Evolutionary conservation across 2,797 vertebrate species (phyloP), one percentile per base, ranked within the genome.

Genomic region (Phrynocephalus forsythii): DNA sequence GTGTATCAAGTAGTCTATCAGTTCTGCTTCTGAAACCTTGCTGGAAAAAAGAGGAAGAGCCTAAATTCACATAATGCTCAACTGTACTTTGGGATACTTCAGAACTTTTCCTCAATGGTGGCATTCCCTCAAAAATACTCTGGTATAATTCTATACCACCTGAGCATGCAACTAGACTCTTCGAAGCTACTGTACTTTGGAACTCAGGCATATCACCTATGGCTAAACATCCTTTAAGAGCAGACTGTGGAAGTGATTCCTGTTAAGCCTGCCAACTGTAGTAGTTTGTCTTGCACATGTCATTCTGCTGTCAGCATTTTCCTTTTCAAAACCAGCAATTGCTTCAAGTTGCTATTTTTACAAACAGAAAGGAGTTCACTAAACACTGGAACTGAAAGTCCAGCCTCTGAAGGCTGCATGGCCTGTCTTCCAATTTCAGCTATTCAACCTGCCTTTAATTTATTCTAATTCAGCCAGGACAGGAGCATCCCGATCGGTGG

Each of bases 291-390:
- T 44, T 6, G 28, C 3, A 24, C 52, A 6, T 44, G 26, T 60
- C 50, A 26, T 33, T 38, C 30, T 73, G 10, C 18, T 18, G 50
- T 18, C 56, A 72, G 24, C 26, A 8, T 66, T 11, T 80, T 63
- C n/a, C 73, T 77, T 44, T 38, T 38, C 15, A 56, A 56, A 20
- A 66, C 44, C 13, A 0, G 0, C 56, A 1, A 0, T 52, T 69
- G 28, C n/a, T 52, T 33, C 60, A 77, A 18, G 3, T 5, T 44
- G 33, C 48, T 22, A 44, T 13, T 10, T 7, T 13, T 30, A 33
- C 50, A 86, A 86, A 52, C 75, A 79, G 44, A 78, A 52, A 15
- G 3, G 8, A 38, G 52, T 28, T n/a, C 44, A 60, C 72, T 7
- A 26, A n/a, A 26, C 66, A 5, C 24, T 69, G 60, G 44, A 38